Conservation (phyloP, 2,797 vertebrate genomes). For the Pitangus sulphuratus region DNA sequence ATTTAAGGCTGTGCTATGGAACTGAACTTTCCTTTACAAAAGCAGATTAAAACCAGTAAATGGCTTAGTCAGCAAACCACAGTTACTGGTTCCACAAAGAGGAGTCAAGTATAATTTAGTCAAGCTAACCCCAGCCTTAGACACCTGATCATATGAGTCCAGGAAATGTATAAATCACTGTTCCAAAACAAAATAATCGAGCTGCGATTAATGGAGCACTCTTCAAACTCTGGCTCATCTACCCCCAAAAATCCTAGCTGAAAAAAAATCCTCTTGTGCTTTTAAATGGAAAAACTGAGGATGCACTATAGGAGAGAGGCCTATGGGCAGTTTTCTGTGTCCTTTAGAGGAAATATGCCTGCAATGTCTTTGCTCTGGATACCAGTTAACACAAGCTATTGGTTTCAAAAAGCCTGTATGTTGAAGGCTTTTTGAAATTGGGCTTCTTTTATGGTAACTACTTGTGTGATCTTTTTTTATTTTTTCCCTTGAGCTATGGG, state of each 20-base stretch:
- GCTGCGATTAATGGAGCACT: slow-evolving; percentile 24
- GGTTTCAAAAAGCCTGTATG: background rate
- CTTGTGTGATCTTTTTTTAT: background rate
- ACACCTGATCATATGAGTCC: slow-evolving; percentile 24
- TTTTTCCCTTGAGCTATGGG: background rate
- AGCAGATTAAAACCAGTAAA: slow-evolving; percentile 22
- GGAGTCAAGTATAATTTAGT: background rate
- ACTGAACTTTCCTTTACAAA: slow-evolving; percentile 45
- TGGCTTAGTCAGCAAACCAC: slow-evolving; percentile 50
- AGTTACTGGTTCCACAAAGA: slow-evolving; percentile 12
- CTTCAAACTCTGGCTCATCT: slow-evolving; percentile 10
- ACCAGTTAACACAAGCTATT: background rate
- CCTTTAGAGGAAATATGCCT: background rate
- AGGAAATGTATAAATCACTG: slow-evolving; percentile 36
- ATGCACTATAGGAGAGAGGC: background rate
- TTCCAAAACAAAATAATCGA: slow-evolving; percentile 19
- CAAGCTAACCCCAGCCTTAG: slow-evolving; percentile 20
- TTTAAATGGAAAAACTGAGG: background rate
- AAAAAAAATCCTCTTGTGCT: background rate
- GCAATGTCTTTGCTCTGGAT: background rate
- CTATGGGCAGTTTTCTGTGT: background rate
- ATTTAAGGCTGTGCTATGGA: slow-evolving; percentile 24
- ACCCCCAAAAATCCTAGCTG: background rate
- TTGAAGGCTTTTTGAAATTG: background rate
- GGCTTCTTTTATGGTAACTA: background rate